Percentiles rank a stretch among this genome's conserved stretches.
These are phyloP conservation scores for Esperia sulphurella DNA, from an alignment of 2,888 invertebrate species.

Conservation along the genomic window DNA sequence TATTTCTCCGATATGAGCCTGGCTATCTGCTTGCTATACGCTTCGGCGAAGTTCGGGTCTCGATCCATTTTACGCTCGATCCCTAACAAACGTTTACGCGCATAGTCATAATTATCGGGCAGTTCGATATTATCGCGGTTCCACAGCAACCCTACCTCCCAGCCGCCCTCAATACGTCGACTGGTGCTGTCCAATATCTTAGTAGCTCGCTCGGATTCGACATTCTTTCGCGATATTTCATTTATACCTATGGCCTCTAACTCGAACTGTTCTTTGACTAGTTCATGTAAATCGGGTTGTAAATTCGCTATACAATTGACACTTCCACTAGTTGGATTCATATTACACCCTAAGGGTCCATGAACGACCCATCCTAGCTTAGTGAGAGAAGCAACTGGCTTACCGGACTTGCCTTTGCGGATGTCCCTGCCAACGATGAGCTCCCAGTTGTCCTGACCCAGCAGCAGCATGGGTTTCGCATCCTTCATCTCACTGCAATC, in stretches of 20 bases:
- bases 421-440: constrained; percentile 5
- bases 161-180: too few relatives aligned
- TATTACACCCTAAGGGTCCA: background rate
- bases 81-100: background rate
- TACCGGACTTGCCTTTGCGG: constrained; percentile 5
- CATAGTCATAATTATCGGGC: too few relatives aligned
- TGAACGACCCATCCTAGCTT: constrained; percentile 9
- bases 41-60: background rate
- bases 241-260: background rate
- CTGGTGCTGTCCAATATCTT: background rate
- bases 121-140: too few relatives aligned
- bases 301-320: background rate
- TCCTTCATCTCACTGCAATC: background rate
- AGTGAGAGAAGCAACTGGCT: constrained; percentile 10
- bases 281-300: background rate
- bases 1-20: background rate
- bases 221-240: background rate
- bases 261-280: background rate
- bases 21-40: background rate
- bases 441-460: constrained; percentile 12
- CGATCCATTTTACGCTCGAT: constrained; percentile 1
- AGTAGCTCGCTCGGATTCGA: background rate
- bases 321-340: background rate
- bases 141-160: too few relatives aligned
- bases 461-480: background rate